Base-by-base conservation (phyloP, 2,113 vertebrate genomes). In the Phylloscopus whistleri region DNA sequence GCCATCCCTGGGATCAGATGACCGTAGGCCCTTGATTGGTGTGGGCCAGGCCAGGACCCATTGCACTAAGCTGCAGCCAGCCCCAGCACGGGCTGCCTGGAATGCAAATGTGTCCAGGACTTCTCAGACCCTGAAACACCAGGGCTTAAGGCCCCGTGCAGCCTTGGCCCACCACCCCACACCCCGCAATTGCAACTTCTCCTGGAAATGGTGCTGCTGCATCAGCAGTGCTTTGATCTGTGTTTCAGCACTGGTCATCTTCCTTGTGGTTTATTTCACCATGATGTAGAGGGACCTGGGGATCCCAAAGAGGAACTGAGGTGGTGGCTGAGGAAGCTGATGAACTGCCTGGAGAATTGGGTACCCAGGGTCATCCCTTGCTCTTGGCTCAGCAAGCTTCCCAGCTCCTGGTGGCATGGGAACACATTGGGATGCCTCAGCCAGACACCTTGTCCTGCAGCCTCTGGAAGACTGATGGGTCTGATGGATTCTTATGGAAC, bases 41-140 rank as follows among this genome's bases (percentile, higher is more conserved):
- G 46, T 28, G 39, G 55, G 18, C 55, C 37, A 77, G 22, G 39
- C 63, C 63, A 63, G n/a, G 16, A 30, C 30, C 30, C 49, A 53
- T 46, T 0, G 0, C 73, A 41, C 31, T 21, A 4, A 26, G 7
- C 11, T 7, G 13, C 16, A 33, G 28, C 13, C 52, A 67, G 37
- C 15, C 27, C 27, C 18, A 1, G 39, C 11, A 75, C 0, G 1
- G 53, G 19, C 18, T 46, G 10, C 24, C n/a, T 2, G 6, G 46
- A 35, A 31, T 35, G 12, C 6, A 62, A 1, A 53, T 1, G 1
- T 18, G 16, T 15, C 46, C 30, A 56, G 58, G 35, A 43, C 16
- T 9, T 49, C 31, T 72, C 85, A 55, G 58, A 49, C 43, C 16
- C 27, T 1, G 3, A 44, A 60, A 69, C 1, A 0, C 10, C 31